Evolutionary conservation across 2,888 invertebrate species (phyloP).

Genomic region (Cosmia trapezina): DNA sequence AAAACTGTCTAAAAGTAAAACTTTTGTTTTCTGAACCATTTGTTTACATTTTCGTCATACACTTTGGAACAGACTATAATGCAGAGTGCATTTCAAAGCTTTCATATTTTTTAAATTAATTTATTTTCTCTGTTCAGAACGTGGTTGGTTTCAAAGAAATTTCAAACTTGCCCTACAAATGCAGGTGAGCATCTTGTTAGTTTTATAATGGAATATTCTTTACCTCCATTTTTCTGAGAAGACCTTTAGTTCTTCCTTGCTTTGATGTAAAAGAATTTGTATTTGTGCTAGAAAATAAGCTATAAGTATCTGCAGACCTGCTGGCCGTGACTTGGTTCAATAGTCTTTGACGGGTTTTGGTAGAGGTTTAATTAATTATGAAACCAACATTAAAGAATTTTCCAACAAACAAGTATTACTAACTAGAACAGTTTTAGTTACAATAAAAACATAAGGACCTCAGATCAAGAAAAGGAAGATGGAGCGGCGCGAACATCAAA

Average conservation of each 20-base stretch:
- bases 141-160: not conserved
- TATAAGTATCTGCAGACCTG: not conserved
- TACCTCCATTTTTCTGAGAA: slow-evolving; percentile 5
- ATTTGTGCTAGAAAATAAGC: not conserved
- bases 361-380: not conserved
- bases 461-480: no score
- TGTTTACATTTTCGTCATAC: not conserved
- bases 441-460: not conserved
- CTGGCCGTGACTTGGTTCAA: not conserved
- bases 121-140: not conserved
- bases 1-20: no score
- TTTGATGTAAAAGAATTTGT: not conserved
- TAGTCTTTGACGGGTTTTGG: no score
- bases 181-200: not conserved
- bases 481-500: no score
- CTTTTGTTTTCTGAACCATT: not conserved
- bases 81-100: not conserved
- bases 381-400: not conserved
- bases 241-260: not conserved
- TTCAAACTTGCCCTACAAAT: not conserved
- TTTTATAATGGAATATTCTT: slow-evolving; percentile 1
- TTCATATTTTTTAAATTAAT: no score
- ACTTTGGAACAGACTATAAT: not conserved
- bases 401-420: not conserved
- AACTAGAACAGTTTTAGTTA: not conserved